These are phyloP conservation scores for Punctoribates punctum DNA, from an alignment of 2,888 invertebrate species.

Conservation along the genomic window DNA sequence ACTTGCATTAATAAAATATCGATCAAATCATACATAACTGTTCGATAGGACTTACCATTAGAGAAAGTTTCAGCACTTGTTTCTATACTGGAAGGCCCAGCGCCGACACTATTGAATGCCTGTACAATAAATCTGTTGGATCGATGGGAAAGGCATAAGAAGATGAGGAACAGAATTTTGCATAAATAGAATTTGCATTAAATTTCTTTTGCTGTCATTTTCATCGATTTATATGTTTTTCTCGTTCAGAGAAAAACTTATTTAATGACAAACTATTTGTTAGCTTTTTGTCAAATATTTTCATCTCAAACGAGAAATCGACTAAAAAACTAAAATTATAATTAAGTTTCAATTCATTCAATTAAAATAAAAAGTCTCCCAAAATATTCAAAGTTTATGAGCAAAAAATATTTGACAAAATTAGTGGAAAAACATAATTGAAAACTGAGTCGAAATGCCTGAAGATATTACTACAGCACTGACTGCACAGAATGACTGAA, in stretches of 20 bases:
- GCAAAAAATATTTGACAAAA: too few relatives aligned
- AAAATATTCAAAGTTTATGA: too few relatives aligned
- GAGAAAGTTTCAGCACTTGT: constrained; percentile 44
- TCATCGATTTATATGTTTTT: background rate
- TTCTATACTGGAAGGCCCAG: constrained; percentile 47
- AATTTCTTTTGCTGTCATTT: background rate
- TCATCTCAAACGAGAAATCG: background rate
- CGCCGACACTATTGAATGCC: constrained; percentile 47
- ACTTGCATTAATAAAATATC: constrained; percentile 32
- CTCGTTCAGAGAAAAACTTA: background rate
- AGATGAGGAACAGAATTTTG: background rate
- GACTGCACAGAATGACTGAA: background rate
- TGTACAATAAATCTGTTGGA: constrained; percentile 46
- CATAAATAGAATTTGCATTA: background rate
- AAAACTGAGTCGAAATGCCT: background rate
- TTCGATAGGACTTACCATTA: constrained; percentile 44
- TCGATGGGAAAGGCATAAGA: background rate
- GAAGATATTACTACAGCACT: background rate
- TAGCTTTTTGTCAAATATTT: background rate
- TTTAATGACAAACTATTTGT: background rate
- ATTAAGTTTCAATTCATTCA: background rate
- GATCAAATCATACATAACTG: constrained; percentile 23
- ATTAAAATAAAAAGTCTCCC: too few relatives aligned
- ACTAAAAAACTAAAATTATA: constrained; percentile 1
- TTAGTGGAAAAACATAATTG: too few relatives aligned